These are phyloP conservation scores for Hyperoplus immaculatus DNA, from an alignment of 2,797 vertebrate species.

Conservation along the genomic window DNA sequence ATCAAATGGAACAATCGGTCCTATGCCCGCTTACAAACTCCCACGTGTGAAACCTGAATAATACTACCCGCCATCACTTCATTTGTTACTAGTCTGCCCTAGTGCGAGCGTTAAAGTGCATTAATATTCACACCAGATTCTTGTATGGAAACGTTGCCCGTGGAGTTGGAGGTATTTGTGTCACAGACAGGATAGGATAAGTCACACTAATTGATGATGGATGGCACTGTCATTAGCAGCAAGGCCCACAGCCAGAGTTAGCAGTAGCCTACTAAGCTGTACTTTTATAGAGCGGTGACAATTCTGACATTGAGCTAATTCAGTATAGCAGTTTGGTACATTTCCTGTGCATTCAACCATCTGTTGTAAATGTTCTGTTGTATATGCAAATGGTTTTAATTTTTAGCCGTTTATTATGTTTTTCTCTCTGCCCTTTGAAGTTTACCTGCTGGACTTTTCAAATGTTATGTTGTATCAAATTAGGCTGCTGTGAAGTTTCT, in stretches of 20 bases:
- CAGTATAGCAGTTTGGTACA: constrained; percentile 12
- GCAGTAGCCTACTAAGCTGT: constrained; percentile 53
- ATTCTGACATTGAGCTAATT: constrained; percentile 31
- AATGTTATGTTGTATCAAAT: no score
- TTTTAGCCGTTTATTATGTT: not conserved
- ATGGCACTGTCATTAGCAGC: constrained; percentile 69
- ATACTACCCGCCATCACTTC: constrained; percentile 78
- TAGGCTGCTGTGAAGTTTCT: not conserved
- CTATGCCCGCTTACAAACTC: constrained; percentile 54
- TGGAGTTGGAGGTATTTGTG: constrained; percentile 69
- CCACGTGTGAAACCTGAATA: constrained; percentile 73
- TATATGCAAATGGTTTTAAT: not conserved
- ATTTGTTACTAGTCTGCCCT: constrained; percentile 78
- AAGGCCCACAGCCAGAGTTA: constrained; percentile 50
- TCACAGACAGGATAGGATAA: constrained; percentile 67
- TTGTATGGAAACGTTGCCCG: constrained; percentile 73
- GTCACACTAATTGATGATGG: constrained; percentile 79
- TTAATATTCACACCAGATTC: constrained; percentile 81
- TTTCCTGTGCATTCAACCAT: constrained; percentile 6
- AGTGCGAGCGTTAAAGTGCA: constrained; percentile 67
- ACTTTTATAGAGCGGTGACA: constrained; percentile 42
- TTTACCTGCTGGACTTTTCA: not conserved
- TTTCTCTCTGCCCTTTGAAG: not conserved
- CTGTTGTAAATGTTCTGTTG: not conserved
- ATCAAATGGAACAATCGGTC: constrained; percentile 59